Percentiles rank a stretch among this genome's conserved stretches.
Conservation (phyloP, 2,113 vertebrate genomes). For the Caretta caretta region DNA sequence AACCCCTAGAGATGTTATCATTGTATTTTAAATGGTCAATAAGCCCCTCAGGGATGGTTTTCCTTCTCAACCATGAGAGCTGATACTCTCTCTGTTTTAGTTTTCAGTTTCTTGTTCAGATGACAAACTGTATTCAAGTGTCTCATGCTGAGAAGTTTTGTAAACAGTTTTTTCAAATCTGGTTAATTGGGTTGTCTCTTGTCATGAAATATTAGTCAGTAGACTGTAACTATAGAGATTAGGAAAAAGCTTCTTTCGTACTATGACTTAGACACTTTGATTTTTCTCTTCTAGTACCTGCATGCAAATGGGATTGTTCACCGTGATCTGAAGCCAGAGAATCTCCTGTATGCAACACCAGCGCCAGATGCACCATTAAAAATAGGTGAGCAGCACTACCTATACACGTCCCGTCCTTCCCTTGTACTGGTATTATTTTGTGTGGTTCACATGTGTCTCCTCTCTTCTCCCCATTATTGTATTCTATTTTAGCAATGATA, state of each 20-base stretch:
- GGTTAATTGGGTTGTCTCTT: neutral
- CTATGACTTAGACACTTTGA: neutral
- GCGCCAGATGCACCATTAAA: constrained; percentile 89
- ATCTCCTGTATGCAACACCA: constrained; percentile 89
- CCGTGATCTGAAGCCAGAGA: constrained; percentile 91
- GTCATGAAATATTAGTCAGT: neutral
- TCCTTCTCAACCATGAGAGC: neutral
- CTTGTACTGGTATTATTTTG: neutral
- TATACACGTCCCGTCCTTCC: neutral
- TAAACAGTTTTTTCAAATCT: neutral
- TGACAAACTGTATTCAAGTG: neutral
- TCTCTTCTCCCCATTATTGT: rapidly evolving
- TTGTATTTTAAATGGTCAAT: neutral
- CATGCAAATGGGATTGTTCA: constrained; percentile 92
- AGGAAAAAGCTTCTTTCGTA: neutral
- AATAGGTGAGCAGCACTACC: constrained; percentile 80
- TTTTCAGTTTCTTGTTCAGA: constrained; percentile 39
- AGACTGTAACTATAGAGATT: neutral
- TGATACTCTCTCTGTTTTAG: neutral
- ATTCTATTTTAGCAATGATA: neutral
- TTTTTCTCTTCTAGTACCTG: constrained; percentile 81
- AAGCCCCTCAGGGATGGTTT: neutral
- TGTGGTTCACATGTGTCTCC: neutral
- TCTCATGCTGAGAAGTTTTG: neutral
- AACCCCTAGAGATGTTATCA: neutral